Conservation (phyloP, 2,888 invertebrate genomes). For the Metopia argyrocephala region DNA sequence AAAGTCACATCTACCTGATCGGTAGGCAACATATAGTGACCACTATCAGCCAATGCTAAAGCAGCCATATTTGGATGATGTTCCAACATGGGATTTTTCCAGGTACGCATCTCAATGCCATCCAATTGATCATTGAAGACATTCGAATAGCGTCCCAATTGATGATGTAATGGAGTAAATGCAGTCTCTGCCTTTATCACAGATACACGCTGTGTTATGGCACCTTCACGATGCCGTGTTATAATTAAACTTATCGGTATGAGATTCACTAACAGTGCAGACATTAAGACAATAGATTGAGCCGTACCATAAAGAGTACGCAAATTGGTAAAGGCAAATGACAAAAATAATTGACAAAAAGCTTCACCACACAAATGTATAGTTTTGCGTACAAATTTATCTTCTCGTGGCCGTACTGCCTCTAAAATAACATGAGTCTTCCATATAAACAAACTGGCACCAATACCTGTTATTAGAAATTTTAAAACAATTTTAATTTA, state of each 20-base stretch:
- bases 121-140: slow-evolving; percentile 75
- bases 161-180: slow-evolving; percentile 71
- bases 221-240: slow-evolving; percentile 75
- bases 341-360: slow-evolving; percentile 77
- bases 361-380: slow-evolving; percentile 77
- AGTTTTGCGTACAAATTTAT: slow-evolving; percentile 77
- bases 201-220: slow-evolving; percentile 75
- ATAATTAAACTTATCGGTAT: slow-evolving; percentile 77
- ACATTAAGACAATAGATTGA: slow-evolving; percentile 76
- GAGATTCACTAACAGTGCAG: slow-evolving; percentile 76
- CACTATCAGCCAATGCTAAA: slow-evolving; percentile 71
- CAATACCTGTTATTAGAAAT: slow-evolving; percentile 71
- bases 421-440: slow-evolving; percentile 77
- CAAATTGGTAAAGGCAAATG: slow-evolving; percentile 77
- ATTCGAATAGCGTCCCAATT: slow-evolving; percentile 71
- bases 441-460: slow-evolving; percentile 75
- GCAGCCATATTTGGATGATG: slow-evolving; percentile 63
- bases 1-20: slow-evolving; percentile 76
- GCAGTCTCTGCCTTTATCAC: slow-evolving; percentile 74
- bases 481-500: background rate
- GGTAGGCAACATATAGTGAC: slow-evolving; percentile 75
- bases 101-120: slow-evolving; percentile 74
- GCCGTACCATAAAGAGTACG: slow-evolving; percentile 77
- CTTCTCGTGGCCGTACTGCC: slow-evolving; percentile 77
- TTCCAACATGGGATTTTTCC: slow-evolving; percentile 74